phyloP scores from a whole-genome alignment of 2,113 vertebrate genomes.

The Embiotoca jacksoni region DNA sequence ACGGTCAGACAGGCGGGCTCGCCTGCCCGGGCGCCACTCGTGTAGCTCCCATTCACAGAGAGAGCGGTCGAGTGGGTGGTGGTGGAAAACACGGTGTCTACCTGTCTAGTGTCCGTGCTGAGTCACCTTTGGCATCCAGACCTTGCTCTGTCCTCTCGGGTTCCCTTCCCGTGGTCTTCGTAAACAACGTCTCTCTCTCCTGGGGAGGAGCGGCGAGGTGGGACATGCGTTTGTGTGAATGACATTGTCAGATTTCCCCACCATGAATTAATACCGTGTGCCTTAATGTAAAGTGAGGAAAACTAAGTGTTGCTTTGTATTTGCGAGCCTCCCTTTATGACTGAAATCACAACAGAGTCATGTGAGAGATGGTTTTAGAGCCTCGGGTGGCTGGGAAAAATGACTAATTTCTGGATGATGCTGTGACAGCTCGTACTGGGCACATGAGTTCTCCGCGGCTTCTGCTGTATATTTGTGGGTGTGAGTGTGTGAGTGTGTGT shows the following conservation, averaged over 20 bases:
- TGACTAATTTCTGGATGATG: constrained; percentile 69
- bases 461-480: constrained; percentile 56
- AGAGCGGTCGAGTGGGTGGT: constrained; percentile 34
- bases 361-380: constrained; percentile 55
- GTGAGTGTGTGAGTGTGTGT: constrained; percentile 55
- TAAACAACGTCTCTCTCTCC: constrained; percentile 67
- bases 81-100: constrained; percentile 45
- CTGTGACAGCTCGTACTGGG: constrained; percentile 63
- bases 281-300: neutral
- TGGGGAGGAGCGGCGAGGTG: constrained; percentile 49
- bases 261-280: constrained; percentile 28
- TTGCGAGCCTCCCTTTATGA: neutral
- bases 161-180: constrained; percentile 50
- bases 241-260: constrained; percentile 12
- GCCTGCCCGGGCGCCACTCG: constrained; percentile 17
- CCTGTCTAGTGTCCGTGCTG: constrained; percentile 62
- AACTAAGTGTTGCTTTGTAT: constrained; percentile 29
- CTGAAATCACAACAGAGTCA: constrained; percentile 59
- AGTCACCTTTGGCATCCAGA: constrained; percentile 73
- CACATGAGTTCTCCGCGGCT: constrained; percentile 56
- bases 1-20: neutral
- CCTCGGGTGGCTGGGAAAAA: constrained; percentile 45
- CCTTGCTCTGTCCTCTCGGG: constrained; percentile 62
- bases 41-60: constrained; percentile 62
- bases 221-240: constrained; percentile 38